These are phyloP conservation scores for Drosophila multiciliata DNA, from an alignment of 2,888 invertebrate genomes.

Conservation along the genomic window DNA sequence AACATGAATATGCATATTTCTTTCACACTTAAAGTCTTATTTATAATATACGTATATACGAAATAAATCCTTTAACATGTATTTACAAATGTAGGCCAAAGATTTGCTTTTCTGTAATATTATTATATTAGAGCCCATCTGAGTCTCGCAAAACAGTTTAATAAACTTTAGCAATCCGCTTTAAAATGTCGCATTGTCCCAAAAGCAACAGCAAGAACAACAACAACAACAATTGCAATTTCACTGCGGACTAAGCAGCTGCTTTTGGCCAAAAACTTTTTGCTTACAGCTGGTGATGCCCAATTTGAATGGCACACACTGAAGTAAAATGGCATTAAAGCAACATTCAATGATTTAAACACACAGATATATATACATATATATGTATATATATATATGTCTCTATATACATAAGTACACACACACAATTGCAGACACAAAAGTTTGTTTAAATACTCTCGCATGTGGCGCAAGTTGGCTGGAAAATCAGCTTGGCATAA, in stretches of 20 bases:
- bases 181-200: conserved; percentile 29
- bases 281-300: conserved; percentile 42
- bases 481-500: conserved; percentile 62
- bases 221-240: conserved; percentile 17
- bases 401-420: background rate
- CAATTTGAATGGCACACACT: conserved; percentile 15
- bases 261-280: conserved; percentile 22
- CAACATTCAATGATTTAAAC: conserved; percentile 53
- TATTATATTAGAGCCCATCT: background rate
- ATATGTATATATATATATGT: background rate
- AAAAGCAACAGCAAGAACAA: background rate
- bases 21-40: background rate
- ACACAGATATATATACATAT: background rate
- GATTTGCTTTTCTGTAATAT: background rate
- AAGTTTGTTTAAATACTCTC: conserved; percentile 56
- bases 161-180: conserved; percentile 20
- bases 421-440: conserved; percentile 14
- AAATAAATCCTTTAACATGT: background rate
- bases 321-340: conserved; percentile 50
- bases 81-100: conserved; percentile 8
- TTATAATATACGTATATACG: background rate
- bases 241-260: conserved; percentile 35
- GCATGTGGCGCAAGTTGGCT: conserved; percentile 58
- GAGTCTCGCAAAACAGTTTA: background rate
- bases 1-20: background rate